Conservation (phyloP, 2,113 vertebrate genomes). For the Tragelaphus imberbis region DNA sequence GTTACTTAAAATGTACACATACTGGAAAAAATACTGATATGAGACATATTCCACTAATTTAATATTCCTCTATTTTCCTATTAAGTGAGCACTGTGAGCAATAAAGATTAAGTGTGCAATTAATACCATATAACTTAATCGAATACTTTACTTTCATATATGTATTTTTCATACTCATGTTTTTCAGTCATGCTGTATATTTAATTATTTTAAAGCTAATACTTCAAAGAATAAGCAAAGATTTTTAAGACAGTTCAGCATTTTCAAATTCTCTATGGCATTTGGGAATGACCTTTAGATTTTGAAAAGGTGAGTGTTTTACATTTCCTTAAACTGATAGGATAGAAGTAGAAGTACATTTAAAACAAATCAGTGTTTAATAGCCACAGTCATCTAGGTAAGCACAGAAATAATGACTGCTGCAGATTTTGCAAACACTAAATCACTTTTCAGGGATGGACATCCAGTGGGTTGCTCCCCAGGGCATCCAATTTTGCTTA, state of each 20-base stretch:
- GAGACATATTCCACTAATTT: constrained; percentile 49
- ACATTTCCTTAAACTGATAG: constrained; percentile 15
- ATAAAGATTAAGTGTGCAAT: constrained; percentile 56
- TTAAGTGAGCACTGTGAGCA: constrained; percentile 35
- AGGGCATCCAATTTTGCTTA: constrained; percentile 69
- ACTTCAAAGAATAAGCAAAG: constrained; percentile 53
- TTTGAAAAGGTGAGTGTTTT: constrained; percentile 60
- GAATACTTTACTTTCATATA: constrained; percentile 55
- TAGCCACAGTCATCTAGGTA: background rate
- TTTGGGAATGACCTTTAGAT: constrained; percentile 49
- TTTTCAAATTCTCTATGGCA: constrained; percentile 42
- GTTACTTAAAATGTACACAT: constrained; percentile 24
- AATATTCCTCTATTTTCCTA: constrained; percentile 47
- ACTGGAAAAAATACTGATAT: constrained; percentile 48
- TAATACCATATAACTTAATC: constrained; percentile 62
- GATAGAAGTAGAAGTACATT: constrained; percentile 19
- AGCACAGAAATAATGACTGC: constrained; percentile 55
- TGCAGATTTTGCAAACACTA: constrained; percentile 49
- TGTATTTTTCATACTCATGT: constrained; percentile 55
- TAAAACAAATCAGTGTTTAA: background rate
- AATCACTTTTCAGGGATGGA: constrained; percentile 52
- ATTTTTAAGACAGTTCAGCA: constrained; percentile 41
- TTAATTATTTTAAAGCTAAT: constrained; percentile 47
- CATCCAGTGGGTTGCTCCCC: constrained; percentile 50
- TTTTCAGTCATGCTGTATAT: constrained; percentile 23